Percentiles rank a stretch among this genome's conserved stretches.
phyloP scores from a whole-genome alignment of 2,797 vertebrate species.

The Dendrocincla fuliginosa region DNA sequence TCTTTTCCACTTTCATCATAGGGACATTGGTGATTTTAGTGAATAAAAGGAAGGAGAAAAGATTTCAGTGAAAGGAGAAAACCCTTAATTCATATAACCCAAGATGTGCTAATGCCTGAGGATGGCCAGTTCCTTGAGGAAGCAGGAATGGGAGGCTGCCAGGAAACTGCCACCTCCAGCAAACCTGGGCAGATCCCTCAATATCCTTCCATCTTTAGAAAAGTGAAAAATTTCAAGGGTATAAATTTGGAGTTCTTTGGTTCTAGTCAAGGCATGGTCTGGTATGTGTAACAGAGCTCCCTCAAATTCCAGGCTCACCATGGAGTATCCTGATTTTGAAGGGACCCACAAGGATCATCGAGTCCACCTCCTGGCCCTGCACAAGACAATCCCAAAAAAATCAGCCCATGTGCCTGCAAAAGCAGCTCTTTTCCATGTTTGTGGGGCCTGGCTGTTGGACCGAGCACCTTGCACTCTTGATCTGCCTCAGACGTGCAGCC shows the following conservation, averaged over 20 bases:
- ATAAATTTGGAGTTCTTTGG: background rate
- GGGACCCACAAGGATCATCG: background rate
- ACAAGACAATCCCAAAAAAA: background rate
- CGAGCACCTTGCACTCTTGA: background rate
- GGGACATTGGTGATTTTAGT: background rate
- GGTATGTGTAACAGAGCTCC: background rate
- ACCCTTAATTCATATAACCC: background rate
- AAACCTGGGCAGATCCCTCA: background rate
- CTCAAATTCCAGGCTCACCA: accelerated
- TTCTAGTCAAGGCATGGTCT: background rate
- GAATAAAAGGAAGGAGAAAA: background rate
- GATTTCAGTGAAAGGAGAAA: background rate
- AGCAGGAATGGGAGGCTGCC: background rate
- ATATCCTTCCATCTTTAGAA: background rate
- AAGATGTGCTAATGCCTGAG: background rate
- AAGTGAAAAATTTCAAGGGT: background rate
- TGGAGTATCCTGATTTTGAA: background rate
- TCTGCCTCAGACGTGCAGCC: constrained; percentile 29
- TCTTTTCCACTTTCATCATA: background rate
- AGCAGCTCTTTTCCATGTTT: background rate
- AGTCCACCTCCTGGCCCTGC: background rate
- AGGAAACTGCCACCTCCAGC: background rate
- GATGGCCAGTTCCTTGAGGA: background rate
- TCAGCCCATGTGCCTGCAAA: background rate
- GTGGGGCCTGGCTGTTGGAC: background rate